Evolutionary conservation across 2,797 vertebrate species (phyloP).

Genomic region (Enteromius argenteus): DNA sequence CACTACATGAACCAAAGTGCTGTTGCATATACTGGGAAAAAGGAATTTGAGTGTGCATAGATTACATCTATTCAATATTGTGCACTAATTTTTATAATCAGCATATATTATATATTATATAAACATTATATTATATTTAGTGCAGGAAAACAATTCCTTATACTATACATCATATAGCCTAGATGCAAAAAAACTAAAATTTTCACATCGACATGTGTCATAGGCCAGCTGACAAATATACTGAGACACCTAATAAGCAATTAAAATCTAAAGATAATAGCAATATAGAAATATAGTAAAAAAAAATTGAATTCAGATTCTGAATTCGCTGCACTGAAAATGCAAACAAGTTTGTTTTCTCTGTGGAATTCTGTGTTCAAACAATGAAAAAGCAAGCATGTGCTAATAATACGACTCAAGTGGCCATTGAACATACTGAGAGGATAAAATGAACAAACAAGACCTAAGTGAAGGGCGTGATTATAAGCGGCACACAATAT

Average conservation of each 20-base stretch:
- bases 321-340: background rate
- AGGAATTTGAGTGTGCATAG: background rate
- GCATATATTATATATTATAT: too few species aligned
- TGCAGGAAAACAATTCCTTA: background rate
- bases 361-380: slow-evolving; percentile 18
- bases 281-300: background rate
- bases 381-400: slow-evolving; percentile 57
- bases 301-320: background rate
- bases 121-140: background rate
- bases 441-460: slow-evolving; percentile 68
- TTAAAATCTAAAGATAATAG: background rate
- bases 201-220: background rate
- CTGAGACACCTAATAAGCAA: background rate
- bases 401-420: slow-evolving; percentile 73
- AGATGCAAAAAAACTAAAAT: background rate
- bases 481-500: slow-evolving; percentile 66
- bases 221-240: background rate
- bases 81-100: background rate
- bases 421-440: slow-evolving; percentile 73
- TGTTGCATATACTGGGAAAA: background rate
- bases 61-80: background rate
- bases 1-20: background rate
- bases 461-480: slow-evolving; percentile 69
- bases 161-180: background rate
- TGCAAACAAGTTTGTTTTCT: slow-evolving; percentile 41